Conservation (phyloP, 2,113 vertebrate genomes). For the Saccopteryx bilineata region DNA sequence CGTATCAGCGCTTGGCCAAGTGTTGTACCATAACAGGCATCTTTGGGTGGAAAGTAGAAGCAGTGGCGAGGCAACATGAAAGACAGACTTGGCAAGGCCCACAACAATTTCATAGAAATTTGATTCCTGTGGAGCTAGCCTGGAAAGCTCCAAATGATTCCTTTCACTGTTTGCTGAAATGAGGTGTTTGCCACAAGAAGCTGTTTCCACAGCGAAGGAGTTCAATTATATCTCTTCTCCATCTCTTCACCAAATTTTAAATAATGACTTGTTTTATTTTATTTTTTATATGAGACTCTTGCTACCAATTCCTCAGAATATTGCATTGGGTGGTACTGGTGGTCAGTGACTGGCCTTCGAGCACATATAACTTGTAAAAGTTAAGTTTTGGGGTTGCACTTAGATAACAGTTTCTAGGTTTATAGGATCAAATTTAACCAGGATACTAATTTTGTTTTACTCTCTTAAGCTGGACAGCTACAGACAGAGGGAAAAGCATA, state of each 20-base stretch:
- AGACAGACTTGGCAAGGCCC: slow-evolving; percentile 78
- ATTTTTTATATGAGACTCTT: slow-evolving; percentile 62
- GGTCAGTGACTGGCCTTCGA: neutral
- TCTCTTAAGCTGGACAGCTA: neutral
- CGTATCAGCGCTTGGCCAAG: slow-evolving; percentile 70
- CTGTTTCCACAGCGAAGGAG: slow-evolving; percentile 67
- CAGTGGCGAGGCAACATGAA: slow-evolving; percentile 81
- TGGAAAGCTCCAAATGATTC: slow-evolving; percentile 78
- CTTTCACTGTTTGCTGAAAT: slow-evolving; percentile 74
- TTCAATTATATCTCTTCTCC: slow-evolving; percentile 46
- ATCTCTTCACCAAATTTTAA: slow-evolving; percentile 74
- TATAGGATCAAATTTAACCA: neutral
- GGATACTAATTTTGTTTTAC: neutral
- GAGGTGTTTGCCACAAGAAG: slow-evolving; percentile 68
- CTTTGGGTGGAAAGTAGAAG: slow-evolving; percentile 78
- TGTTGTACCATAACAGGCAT: slow-evolving; percentile 69
- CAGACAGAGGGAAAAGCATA: neutral
- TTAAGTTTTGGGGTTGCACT: neutral
- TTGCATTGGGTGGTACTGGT: neutral
- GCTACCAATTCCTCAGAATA: slow-evolving; percentile 26
- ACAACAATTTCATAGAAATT: slow-evolving; percentile 80
- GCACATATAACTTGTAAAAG: neutral
- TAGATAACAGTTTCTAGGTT: neutral
- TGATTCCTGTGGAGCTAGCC: slow-evolving; percentile 78
- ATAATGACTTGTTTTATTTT: slow-evolving; percentile 75